Evolutionary conservation across 2,113 vertebrate species (phyloP), one percentile per base, ranked within the genome.

Genomic region (Lanius collurio): DNA sequence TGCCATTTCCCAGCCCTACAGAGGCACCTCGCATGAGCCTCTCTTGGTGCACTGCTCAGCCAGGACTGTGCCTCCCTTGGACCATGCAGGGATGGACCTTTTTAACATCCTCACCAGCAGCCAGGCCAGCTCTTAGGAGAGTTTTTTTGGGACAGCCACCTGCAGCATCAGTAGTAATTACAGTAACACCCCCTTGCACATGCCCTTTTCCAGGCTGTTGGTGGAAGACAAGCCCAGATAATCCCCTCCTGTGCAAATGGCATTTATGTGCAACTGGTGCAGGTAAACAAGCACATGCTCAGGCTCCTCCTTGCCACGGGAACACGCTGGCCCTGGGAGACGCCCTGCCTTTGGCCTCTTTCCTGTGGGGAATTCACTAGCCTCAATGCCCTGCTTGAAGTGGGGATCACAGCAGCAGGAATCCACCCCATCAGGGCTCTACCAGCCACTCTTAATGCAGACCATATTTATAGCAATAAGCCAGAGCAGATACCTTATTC

Each of bases 61-160:
- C 63, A 42, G 69, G 37, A 39, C 59, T 19, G 37, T 21, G 37
- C 64, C n/a, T 69, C 24, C 39, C 31, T 27, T 0, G 2, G 21
- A 24, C 62, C 67, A 47, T 0, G 1, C 0, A 10, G 31, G 33
- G 39, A 39, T 11, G n/a, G 7, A 8, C 0, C 0, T 37, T 86
- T 80, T 37, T 6, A 49, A 26, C 15, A 16, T 15, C 57, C 62
- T 68, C 1, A 0, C 20, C 12, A 15, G 62, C 62, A 75, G 53
- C 39, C 69, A 1, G 2, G 23, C 6, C 62, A 35, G 49, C 82
- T 78, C 60, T 37, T 24, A 11, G 53, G 49, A 50, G 46, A 84
- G 57, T 27, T 30, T 49, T 82, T 75, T 57, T 78, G 82, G 52
- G 75, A 60, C 70, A 90, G 76, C 67, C 56, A 31, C 26, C 53